These are phyloP conservation scores for Paratrypauchen microcephalus DNA, from an alignment of 2,797 vertebrate genomes.

Conservation along the genomic window DNA sequence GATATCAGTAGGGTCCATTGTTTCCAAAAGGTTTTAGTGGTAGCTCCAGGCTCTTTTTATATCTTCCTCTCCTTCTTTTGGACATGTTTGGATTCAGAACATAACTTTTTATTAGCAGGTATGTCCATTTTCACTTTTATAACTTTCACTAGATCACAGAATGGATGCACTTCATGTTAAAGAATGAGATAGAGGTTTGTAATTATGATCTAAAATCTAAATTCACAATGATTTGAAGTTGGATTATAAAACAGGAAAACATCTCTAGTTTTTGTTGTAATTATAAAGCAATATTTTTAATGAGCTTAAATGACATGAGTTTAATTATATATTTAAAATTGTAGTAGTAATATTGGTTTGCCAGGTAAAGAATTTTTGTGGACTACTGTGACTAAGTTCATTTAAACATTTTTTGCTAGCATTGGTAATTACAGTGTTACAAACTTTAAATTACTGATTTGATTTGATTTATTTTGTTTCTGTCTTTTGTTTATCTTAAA, in stretches of 20 bases:
- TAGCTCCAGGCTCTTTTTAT: constrained; percentile 6
- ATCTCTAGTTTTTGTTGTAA: neutral
- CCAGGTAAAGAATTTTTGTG: too few relatives aligned
- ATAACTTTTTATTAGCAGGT: constrained; percentile 42
- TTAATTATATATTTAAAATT: too few relatives aligned
- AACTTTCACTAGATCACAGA: neutral
- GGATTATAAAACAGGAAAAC: neutral
- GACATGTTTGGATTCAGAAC: constrained; percentile 42
- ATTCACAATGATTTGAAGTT: neutral
- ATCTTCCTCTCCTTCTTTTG: constrained; percentile 12
- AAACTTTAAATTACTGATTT: too few relatives aligned
- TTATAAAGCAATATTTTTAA: too few relatives aligned
- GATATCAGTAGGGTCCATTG: constrained; percentile 68
- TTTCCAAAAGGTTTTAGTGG: constrained; percentile 55
- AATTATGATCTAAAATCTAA: neutral
- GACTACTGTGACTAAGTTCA: too few relatives aligned
- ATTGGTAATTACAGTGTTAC: neutral
- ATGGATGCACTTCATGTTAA: neutral
- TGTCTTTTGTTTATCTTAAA: neutral
- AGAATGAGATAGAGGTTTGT: neutral
- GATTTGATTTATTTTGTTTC: too few relatives aligned
- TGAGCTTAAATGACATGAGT: too few relatives aligned
- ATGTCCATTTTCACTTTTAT: constrained; percentile 17
- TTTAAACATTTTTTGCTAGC: neutral
- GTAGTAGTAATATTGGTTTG: too few relatives aligned